phyloP scores from a whole-genome alignment of 2,113 vertebrate genomes.

The Odocoileus virginianus region DNA sequence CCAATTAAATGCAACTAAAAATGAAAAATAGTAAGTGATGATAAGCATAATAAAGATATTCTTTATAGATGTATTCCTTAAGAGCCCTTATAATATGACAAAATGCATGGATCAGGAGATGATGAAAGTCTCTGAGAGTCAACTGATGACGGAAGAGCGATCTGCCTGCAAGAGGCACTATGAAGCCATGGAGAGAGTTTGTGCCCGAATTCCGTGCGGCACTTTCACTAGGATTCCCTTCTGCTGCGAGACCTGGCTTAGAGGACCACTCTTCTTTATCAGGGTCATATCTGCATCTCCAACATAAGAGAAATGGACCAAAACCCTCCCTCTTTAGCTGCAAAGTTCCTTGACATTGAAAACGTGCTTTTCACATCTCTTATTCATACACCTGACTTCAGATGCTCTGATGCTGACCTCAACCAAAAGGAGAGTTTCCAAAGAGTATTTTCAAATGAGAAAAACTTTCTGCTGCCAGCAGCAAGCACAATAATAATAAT shows the following conservation, averaged over 20 bases:
- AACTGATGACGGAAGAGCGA: not conserved
- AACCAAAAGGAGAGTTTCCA: not conserved
- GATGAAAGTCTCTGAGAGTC: not conserved
- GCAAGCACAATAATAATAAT: not conserved
- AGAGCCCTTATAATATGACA: not conserved
- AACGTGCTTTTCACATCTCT: not conserved
- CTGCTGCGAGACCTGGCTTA: not conserved
- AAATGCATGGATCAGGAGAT: not conserved
- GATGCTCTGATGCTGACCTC: not conserved
- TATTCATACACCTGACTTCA: not conserved
- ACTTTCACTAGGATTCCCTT: not conserved
- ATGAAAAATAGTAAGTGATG: not conserved
- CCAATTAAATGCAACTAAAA: constrained; percentile 41
- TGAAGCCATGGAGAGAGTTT: too few relatives aligned
- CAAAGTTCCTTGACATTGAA: not conserved
- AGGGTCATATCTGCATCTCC: not conserved
- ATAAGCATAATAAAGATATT: not conserved
- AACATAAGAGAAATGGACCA: not conserved
- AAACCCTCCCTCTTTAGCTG: not conserved
- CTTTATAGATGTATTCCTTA: not conserved
- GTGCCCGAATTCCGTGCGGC: not conserved
- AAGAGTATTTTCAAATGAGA: not conserved
- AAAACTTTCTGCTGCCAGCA: not conserved
- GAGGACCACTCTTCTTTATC: not conserved
- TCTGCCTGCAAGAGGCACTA: not conserved